phyloP scores from a whole-genome alignment of 2,888 invertebrate genomes.

The Myathropa florea region DNA sequence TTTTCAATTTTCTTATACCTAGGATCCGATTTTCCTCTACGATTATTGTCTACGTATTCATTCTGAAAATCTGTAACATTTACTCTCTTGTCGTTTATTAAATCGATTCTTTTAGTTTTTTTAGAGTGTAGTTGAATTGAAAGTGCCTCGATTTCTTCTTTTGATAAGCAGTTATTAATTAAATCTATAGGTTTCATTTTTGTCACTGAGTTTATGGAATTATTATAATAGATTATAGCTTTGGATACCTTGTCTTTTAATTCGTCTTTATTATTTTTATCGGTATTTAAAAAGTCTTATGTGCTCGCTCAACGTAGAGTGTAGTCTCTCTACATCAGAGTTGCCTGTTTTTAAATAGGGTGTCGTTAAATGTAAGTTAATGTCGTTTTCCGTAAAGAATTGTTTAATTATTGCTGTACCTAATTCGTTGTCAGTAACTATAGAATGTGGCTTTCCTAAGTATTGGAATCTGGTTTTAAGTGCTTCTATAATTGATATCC shows the following conservation, averaged over 20 bases:
- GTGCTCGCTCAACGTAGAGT: too few species aligned
- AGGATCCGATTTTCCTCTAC: not conserved
- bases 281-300: not conserved
- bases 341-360: too few species aligned
- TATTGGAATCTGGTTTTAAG: too few species aligned
- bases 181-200: not conserved
- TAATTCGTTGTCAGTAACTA: not conserved
- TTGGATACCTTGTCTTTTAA: not conserved
- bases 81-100: not conserved
- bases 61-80: not conserved
- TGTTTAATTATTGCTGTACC: not conserved
- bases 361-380: not conserved
- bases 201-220: not conserved
- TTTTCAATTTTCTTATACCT: not conserved
- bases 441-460: not conserved
- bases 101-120: not conserved
- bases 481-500: not conserved
- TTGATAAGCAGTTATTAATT: not conserved
- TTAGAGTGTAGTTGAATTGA: not conserved
- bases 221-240: constrained; percentile 7
- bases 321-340: too few species aligned
- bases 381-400: not conserved
- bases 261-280: not conserved
- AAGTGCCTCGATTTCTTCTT: not conserved
- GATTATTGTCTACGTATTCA: not conserved